Percentiles rank a stretch among this genome's conserved stretches.
These are phyloP conservation scores for Ptychobarbus kaznakovi DNA, from an alignment of 2,797 vertebrate species.

Conservation along the genomic window DNA sequence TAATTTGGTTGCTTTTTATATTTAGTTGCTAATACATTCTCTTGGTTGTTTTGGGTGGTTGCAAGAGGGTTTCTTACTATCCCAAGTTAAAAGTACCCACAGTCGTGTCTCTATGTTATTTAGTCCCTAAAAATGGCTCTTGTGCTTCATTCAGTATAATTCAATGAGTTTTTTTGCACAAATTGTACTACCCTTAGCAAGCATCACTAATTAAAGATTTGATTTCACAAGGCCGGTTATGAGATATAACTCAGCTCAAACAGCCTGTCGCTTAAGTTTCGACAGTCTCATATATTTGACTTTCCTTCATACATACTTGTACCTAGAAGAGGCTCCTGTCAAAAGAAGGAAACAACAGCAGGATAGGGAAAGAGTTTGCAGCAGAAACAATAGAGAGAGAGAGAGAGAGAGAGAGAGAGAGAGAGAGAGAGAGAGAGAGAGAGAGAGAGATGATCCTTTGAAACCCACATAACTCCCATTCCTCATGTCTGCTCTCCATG, in stretches of 20 bases:
- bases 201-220: neutral
- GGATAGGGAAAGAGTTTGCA: neutral
- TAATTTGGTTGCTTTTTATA: neutral
- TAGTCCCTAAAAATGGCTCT: neutral
- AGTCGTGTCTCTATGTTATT: neutral
- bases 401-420: neutral
- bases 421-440: conserved; percentile 20
- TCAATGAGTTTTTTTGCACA: neutral
- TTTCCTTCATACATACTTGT: neutral
- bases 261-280: neutral
- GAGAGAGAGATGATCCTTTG: neutral
- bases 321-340: neutral
- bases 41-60: neutral
- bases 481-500: conserved; percentile 21
- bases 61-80: neutral
- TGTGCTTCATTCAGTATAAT: neutral
- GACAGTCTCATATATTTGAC: neutral
- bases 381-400: conserved; percentile 16
- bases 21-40: neutral
- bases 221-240: neutral
- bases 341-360: neutral
- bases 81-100: neutral
- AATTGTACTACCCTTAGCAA: neutral
- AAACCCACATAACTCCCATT: conserved; percentile 47
- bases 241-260: neutral